These are phyloP conservation scores for Smithornis capensis DNA, from an alignment of 2,113 vertebrate genomes.

Conservation along the genomic window DNA sequence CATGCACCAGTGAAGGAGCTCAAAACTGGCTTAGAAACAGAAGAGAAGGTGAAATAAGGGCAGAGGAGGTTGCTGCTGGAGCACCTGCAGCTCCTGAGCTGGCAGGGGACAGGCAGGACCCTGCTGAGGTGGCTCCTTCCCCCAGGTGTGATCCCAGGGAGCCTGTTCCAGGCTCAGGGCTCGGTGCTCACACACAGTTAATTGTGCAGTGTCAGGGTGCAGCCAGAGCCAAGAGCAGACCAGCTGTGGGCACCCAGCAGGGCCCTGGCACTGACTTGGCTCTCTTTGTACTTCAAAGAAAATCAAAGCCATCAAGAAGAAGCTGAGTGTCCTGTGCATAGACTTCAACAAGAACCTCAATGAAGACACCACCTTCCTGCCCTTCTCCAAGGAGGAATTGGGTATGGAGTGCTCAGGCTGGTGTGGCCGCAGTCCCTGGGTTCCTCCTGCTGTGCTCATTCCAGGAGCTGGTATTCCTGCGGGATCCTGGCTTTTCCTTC, in stretches of 20 bases:
- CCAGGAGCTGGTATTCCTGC: background rate
- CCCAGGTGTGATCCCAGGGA: background rate
- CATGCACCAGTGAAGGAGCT: background rate
- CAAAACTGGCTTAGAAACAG: background rate
- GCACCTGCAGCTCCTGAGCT: conserved; percentile 7
- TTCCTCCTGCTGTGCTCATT: background rate
- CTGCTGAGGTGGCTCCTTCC: conserved; percentile 14
- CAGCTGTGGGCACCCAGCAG: background rate
- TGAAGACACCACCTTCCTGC: conserved; percentile 88
- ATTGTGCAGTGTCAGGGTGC: background rate
- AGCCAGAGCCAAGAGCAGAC: background rate
- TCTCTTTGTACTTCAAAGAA: conserved; percentile 68
- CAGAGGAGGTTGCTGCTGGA: background rate
- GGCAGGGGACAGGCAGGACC: background rate
- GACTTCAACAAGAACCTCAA: conserved; percentile 98
- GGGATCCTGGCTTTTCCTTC: background rate
- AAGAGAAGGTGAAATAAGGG: background rate
- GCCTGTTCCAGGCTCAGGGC: background rate
- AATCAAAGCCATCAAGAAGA: conserved; percentile 95
- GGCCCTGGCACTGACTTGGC: background rate
- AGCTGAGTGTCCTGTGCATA: conserved; percentile 89
- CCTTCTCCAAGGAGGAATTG: conserved; percentile 84
- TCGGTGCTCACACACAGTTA: background rate
- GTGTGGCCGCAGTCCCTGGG: background rate
- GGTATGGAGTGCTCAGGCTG: conserved; percentile 61